These are phyloP conservation scores for Caenorhabditis remanei DNA, from an alignment of 1,140 invertebrate species.

Conservation along the genomic window DNA sequence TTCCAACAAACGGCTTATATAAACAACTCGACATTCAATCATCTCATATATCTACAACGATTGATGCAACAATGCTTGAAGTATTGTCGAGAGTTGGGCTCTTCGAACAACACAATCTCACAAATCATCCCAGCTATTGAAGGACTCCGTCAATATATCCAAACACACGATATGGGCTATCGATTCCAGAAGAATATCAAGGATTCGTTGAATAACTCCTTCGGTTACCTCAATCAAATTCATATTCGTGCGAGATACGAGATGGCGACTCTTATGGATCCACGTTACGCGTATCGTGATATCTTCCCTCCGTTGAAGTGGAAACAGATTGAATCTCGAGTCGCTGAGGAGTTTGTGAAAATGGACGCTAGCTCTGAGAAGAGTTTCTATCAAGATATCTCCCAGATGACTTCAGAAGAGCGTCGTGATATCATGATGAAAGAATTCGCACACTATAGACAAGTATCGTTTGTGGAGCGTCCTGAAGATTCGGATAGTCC, in stretches of 20 bases:
- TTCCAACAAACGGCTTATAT: background rate
- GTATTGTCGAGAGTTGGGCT: background rate
- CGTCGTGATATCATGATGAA: background rate
- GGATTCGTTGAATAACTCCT: background rate
- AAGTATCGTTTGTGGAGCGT: background rate
- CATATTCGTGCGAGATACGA: background rate
- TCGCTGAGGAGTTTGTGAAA: background rate
- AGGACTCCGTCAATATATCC: background rate
- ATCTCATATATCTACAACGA: conserved; percentile 10
- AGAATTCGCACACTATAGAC: background rate
- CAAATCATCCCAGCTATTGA: background rate
- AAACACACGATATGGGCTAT: background rate
- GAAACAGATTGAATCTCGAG: background rate
- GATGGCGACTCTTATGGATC: background rate
- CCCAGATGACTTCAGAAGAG: background rate
- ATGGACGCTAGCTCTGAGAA: background rate
- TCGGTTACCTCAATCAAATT: background rate
- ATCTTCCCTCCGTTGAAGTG: background rate
- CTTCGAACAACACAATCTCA: background rate
- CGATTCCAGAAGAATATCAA: background rate
- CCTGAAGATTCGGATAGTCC: background rate
- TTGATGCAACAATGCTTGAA: background rate
- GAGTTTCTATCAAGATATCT: background rate
- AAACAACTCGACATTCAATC: background rate
- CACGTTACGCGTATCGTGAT: background rate